Evolutionary conservation across 2,113 vertebrate genomes (phyloP).

Genomic region (Bagarius yarrelli): DNA sequence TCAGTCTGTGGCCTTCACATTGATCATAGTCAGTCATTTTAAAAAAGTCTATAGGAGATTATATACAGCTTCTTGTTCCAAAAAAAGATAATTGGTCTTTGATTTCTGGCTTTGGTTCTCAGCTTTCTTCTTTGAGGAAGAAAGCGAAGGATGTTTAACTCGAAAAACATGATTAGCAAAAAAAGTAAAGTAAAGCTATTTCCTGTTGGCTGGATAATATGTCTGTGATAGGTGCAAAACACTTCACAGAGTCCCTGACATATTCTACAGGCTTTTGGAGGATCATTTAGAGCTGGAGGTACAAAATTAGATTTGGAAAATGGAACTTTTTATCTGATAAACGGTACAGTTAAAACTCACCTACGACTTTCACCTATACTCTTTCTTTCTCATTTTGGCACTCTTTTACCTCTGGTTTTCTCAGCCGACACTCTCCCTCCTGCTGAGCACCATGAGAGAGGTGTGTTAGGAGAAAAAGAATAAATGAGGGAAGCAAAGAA

Average conservation of each 20-base stretch:
- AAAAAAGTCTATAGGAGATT: too few species aligned
- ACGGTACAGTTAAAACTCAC: not conserved
- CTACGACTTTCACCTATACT: not conserved
- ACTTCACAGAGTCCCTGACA: too few species aligned
- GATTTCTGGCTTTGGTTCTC: not conserved
- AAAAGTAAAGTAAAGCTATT: not conserved
- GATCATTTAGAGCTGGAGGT: not conserved
- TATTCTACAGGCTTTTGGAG: too few species aligned
- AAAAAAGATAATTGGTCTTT: not conserved
- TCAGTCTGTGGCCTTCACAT: not conserved
- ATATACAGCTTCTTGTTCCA: too few species aligned
- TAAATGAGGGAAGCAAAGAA: conserved; percentile 11
- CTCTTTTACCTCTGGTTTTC: not conserved
- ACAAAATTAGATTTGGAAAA: not conserved
- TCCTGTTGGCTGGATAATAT: not conserved
- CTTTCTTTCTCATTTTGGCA: not conserved
- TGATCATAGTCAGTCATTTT: not conserved
- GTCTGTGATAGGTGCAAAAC: not conserved
- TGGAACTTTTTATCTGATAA: not conserved
- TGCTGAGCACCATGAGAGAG: conserved; percentile 12
- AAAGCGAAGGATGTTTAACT: not conserved
- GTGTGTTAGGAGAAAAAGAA: conserved; percentile 24
- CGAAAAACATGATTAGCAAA: not conserved
- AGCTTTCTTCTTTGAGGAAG: not conserved
- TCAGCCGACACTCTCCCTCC: not conserved